Evolutionary conservation across 92 coral and sea anemone species (phyloP).

Genomic region (Epizoanthus fatuus): DNA sequence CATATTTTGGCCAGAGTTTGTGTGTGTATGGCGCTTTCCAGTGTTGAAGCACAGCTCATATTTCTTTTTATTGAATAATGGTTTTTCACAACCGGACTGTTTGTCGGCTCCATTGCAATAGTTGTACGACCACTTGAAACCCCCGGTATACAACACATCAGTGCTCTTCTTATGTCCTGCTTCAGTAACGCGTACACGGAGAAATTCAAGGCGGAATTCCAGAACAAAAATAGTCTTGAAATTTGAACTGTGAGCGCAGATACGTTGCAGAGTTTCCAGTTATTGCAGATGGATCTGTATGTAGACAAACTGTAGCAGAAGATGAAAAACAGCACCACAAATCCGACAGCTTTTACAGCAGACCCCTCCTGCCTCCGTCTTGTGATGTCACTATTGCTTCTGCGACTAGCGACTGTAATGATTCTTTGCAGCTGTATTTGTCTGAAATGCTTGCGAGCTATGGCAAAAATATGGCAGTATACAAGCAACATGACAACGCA

Average conservation of each 20-base stretch:
- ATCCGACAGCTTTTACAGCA: slow-evolving; percentile 79
- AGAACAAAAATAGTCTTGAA: slow-evolving; percentile 70
- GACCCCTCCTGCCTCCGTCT: slow-evolving; percentile 48
- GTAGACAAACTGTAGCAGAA: slow-evolving; percentile 73
- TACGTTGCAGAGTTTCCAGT: slow-evolving; percentile 62
- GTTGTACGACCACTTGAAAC: background rate
- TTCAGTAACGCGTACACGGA: slow-evolving; percentile 83
- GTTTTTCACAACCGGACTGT: no score
- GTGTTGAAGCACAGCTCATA: no score
- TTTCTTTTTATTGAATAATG: no score
- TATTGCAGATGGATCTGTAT: slow-evolving; percentile 71
- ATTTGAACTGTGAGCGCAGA: slow-evolving; percentile 42
- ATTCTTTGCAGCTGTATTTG: slow-evolving; percentile 17
- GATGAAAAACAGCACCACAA: slow-evolving; percentile 72
- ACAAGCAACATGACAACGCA: slow-evolving; percentile 44
- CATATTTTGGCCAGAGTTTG: no score
- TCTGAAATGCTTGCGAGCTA: slow-evolving; percentile 57
- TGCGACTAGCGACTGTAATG: slow-evolving; percentile 26
- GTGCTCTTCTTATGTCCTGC: slow-evolving; percentile 67
- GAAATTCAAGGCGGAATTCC: slow-evolving; percentile 81
- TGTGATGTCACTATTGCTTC: background rate
- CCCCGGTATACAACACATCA: background rate
- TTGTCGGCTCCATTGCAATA: slow-evolving; percentile 4
- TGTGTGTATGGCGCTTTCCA: no score
- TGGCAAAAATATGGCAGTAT: slow-evolving; percentile 49